These are phyloP conservation scores for Zophobas atratus DNA, from an alignment of 1,140 invertebrate species.

Conservation along the genomic window DNA sequence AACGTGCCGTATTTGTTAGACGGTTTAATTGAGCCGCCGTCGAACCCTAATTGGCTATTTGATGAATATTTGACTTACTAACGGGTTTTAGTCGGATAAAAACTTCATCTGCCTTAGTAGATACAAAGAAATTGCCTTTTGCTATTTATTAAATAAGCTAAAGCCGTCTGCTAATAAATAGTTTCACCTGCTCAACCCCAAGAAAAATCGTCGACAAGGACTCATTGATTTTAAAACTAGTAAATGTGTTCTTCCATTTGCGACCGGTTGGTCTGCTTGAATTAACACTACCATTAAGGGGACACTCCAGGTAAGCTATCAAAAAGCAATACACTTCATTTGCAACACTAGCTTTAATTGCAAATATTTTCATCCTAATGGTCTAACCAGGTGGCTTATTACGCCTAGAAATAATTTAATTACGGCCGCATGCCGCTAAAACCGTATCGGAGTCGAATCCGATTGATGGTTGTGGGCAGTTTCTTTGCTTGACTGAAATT, in stretches of 20 bases:
- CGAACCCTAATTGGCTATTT: background rate
- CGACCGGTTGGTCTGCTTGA: slow-evolving; percentile 37
- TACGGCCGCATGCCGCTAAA: slow-evolving; percentile 6
- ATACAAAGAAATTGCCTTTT: slow-evolving; percentile 14
- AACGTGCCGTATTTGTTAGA: background rate
- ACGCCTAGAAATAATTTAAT: slow-evolving; percentile 26
- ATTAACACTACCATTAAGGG: slow-evolving; percentile 6
- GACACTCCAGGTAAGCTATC: slow-evolving; percentile 16
- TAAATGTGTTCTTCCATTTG: slow-evolving; percentile 21
- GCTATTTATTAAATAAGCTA: slow-evolving; percentile 18
- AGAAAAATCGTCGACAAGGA: background rate
- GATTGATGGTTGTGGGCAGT: background rate
- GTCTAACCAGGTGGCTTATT: slow-evolving; percentile 23
- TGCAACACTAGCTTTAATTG: slow-evolving; percentile 3
- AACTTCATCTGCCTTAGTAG: background rate
- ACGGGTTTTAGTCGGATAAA: background rate
- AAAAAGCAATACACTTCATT: slow-evolving; percentile 15
- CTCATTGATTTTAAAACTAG: slow-evolving; percentile 27
- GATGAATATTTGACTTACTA: background rate
- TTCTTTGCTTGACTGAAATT: slow-evolving; percentile 5
- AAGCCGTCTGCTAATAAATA: background rate
- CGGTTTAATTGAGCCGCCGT: slow-evolving; percentile 2
- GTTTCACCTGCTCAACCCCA: slow-evolving; percentile 18
- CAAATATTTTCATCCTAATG: slow-evolving; percentile 13
- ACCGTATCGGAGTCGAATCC: slow-evolving; percentile 8